phyloP scores from a whole-genome alignment of 2,797 vertebrate species.

The Hydrophis major region DNA sequence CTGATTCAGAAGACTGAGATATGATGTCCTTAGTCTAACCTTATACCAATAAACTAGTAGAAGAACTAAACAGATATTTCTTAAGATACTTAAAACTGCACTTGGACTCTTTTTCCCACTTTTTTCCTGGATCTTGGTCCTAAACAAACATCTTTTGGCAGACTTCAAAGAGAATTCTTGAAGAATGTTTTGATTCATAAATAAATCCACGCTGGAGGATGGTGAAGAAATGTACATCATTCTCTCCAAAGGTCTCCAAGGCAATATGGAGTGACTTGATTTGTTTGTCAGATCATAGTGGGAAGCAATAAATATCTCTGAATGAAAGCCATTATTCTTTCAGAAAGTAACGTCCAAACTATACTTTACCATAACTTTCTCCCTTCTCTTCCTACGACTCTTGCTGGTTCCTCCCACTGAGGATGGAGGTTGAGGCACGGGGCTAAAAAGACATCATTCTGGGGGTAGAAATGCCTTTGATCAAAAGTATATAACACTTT shows the following conservation, averaged over 20 bases:
- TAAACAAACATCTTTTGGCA: background rate
- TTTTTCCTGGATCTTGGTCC: background rate
- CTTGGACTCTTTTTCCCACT: background rate
- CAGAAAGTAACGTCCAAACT: constrained; percentile 39
- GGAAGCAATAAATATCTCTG: constrained; percentile 62
- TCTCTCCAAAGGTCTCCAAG: constrained; percentile 37
- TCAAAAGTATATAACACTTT: background rate
- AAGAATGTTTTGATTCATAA: background rate
- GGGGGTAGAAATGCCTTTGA: constrained; percentile 26
- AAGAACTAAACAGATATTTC: background rate
- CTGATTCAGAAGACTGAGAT: background rate
- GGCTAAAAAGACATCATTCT: constrained; percentile 26
- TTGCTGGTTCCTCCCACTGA: constrained; percentile 12
- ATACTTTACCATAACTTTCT: constrained; percentile 54
- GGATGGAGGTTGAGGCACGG: constrained; percentile 19
- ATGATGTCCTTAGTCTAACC: background rate
- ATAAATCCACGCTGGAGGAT: constrained; percentile 46
- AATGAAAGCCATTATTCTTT: constrained; percentile 61
- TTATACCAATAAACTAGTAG: background rate
- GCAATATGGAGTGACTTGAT: constrained; percentile 39
- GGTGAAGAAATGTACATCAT: constrained; percentile 2
- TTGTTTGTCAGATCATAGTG: constrained; percentile 54
- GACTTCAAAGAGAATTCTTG: background rate
- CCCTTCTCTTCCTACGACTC: background rate
- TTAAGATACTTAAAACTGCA: background rate